phyloP scores from a whole-genome alignment of 2,888 invertebrate genomes.

The Prosopocoilus inquinatus region DNA sequence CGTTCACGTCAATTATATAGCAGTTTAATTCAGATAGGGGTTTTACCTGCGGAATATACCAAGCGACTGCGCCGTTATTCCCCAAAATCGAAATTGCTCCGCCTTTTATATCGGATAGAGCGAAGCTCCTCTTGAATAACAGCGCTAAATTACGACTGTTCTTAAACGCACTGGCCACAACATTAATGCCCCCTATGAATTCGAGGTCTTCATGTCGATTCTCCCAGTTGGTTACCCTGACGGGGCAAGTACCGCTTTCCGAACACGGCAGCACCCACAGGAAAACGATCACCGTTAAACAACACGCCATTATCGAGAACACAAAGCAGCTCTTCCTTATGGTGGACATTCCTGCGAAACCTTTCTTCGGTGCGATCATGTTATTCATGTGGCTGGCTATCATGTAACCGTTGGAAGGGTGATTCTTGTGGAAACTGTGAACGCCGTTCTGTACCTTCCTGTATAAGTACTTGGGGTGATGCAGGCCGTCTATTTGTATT shows the following conservation, averaged over 20 bases:
- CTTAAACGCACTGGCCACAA: constrained; percentile 63
- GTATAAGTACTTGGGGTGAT: constrained; percentile 18
- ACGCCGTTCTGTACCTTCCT: constrained; percentile 27
- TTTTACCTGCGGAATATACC: constrained; percentile 68
- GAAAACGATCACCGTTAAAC: constrained; percentile 70
- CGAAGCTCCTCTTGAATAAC: constrained; percentile 68
- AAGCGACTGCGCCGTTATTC: constrained; percentile 67
- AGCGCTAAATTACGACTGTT: constrained; percentile 71
- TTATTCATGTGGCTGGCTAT: constrained; percentile 31
- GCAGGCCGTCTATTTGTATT: constrained; percentile 45
- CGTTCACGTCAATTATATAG: constrained; percentile 68
- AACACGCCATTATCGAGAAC: constrained; percentile 68
- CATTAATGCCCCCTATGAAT: constrained; percentile 67
- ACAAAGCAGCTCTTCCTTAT: constrained; percentile 67
- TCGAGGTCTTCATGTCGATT: constrained; percentile 68
- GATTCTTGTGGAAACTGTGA: constrained; percentile 20
- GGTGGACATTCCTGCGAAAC: constrained; percentile 58
- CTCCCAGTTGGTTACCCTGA: constrained; percentile 67
- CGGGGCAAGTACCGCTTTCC: constrained; percentile 65
- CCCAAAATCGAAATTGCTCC: constrained; percentile 60
- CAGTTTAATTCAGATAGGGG: constrained; percentile 74
- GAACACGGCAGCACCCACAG: constrained; percentile 75
- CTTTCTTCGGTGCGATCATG: constrained; percentile 30
- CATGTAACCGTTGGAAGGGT: constrained; percentile 24
- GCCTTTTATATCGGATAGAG: constrained; percentile 55